Evolutionary conservation across 64 coral and sea anemone species (phyloP), one percentile per base, ranked within the genome.

Genomic region (Stichodactyla helianthus): DNA sequence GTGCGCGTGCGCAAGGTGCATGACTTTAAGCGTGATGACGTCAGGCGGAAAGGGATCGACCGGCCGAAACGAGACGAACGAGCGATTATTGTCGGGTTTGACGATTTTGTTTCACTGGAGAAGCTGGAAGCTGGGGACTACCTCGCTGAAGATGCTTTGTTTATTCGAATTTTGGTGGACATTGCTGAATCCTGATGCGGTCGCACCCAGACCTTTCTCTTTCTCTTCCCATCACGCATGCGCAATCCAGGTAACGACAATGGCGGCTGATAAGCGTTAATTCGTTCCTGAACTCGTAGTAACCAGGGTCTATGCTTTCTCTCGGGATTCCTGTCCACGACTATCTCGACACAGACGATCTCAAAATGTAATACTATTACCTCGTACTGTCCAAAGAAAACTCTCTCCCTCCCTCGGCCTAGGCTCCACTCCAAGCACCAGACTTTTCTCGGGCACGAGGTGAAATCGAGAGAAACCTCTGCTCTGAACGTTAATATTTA

Each of bases 81-180:
- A 54, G 93, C 97, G 6, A 99, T 99, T 35, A 99, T 99, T 77
- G 97, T 99, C 4, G 97, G 97, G 35, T 99, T 99, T 93, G 97
- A 99, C 68, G 93, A 99, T 27, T 95, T 95, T 58, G 84, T 95
- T 77, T 88, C 70, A 62, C 91, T 95, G 15, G 97, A 95, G 80
- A 87, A 99, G 54, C 86, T 99, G 9, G 85, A 95, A 50, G 74
- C 62, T 27, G 88, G 90, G 9, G 83, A 89, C 18, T 99, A 92
- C 53, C 64, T 99, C 1, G 86, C 82, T 7, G 87, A 94, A 59
- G 97, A 99, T 67, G 82, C 81, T 23, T 67, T 99, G 10, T 99
- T 93, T 58, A 86, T 99, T 20, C 87, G 93, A 20, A 82, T 95
- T 82, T 60, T 95, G 27, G 97, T 92, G 7, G 93, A 99, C 65